These are phyloP conservation scores for Melanophora roralis DNA, from an alignment of 2,888 invertebrate species.

Conservation along the genomic window DNA sequence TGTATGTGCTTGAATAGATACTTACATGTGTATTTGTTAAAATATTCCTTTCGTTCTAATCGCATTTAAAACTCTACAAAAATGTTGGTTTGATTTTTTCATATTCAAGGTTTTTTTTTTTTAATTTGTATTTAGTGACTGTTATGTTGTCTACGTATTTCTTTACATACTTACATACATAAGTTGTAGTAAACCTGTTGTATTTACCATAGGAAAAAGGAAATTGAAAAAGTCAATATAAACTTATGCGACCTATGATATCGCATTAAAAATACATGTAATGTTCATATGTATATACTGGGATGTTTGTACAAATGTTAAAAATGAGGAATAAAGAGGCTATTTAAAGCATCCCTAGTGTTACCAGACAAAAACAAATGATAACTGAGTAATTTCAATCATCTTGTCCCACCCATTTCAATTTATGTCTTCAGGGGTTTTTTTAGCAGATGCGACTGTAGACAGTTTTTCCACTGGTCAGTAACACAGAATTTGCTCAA, in stretches of 20 bases:
- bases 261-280: background rate
- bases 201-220: conserved; percentile 51
- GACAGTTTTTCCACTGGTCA: too few relatives aligned
- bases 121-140: background rate
- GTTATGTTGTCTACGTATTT: conserved; percentile 8
- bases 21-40: background rate
- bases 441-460: too few relatives aligned
- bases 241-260: background rate
- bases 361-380: too few relatives aligned
- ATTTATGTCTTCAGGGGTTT: too few relatives aligned
- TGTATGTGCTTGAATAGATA: background rate
- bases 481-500: too few relatives aligned
- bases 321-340: too few relatives aligned
- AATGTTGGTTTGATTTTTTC: background rate
- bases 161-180: too few relatives aligned
- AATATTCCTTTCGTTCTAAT: conserved; percentile 14
- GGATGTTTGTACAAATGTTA: too few relatives aligned
- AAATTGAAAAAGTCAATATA: conserved; percentile 28
- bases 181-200: conserved; percentile 1
- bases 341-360: too few relatives aligned
- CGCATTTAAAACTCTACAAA: conserved; percentile 13
- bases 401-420: too few relatives aligned
- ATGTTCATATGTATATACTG: background rate
- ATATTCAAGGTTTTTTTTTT: background rate
- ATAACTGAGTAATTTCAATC: too few relatives aligned